A percentile compares a stretch with the other conserved stretches of the same genome.
Conservation (phyloP, 2,113 vertebrate species). For the Chionis minor region DNA sequence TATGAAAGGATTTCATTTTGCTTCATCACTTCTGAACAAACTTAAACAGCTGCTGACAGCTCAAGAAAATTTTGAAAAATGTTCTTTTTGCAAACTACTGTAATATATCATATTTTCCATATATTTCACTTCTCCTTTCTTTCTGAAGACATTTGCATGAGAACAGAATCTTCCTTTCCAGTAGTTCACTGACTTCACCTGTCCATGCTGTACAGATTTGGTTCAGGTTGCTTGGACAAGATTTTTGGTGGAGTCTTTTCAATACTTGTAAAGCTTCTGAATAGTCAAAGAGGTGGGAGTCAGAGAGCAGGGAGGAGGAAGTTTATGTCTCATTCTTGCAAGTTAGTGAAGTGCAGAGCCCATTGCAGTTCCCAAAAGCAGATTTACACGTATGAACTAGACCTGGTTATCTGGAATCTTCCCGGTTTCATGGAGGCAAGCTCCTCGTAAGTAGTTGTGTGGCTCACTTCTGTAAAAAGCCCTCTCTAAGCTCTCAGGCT, state of each 20-base stretch:
- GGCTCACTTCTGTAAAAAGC: neutral
- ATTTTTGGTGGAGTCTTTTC: neutral
- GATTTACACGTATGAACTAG: neutral
- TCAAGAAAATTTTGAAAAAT: constrained; percentile 28
- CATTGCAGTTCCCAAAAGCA: neutral
- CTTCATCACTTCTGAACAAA: constrained; percentile 40
- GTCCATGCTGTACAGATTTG: neutral
- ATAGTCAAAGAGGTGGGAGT: neutral
- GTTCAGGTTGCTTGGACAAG: neutral
- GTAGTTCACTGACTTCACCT: neutral
- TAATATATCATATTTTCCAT: neutral
- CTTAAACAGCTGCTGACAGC: constrained; percentile 44
- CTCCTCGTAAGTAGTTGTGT: neutral
- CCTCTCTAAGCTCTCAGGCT: neutral
- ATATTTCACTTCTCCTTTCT: neutral
- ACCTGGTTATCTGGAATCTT: neutral
- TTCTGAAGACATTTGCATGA: constrained; percentile 7
- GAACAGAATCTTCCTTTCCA: neutral
- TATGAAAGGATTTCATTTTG: constrained; percentile 40
- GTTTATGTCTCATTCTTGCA: neutral
- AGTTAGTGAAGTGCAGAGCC: neutral
- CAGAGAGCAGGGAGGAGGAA: neutral
- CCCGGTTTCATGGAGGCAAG: neutral
- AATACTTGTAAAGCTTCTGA: neutral
- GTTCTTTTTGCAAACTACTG: neutral